Percentiles rank a stretch among this genome's conserved stretches.
These are phyloP conservation scores for Zaprionus davidi DNA, from an alignment of 1,140 invertebrate species.

Conservation along the genomic window DNA sequence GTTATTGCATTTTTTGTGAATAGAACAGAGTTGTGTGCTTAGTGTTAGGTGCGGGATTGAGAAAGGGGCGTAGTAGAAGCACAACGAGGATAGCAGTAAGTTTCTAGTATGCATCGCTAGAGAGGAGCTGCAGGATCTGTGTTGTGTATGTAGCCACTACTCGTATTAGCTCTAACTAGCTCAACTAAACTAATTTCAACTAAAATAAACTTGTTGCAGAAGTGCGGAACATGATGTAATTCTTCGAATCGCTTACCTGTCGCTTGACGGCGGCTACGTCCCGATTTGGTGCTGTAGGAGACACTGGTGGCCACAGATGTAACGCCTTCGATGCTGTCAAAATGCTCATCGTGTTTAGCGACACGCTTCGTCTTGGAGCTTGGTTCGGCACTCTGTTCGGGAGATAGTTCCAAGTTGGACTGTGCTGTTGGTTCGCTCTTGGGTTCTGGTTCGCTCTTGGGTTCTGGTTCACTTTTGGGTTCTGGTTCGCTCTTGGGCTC, in stretches of 20 bases:
- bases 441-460: slow-evolving; percentile 61
- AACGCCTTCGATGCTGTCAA: slow-evolving; percentile 85
- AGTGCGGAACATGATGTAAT: slow-evolving; percentile 12
- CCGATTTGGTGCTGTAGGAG: slow-evolving; percentile 87
- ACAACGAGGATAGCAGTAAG: slow-evolving; percentile 34
- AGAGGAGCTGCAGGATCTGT: slow-evolving; percentile 35
- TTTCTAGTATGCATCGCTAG: slow-evolving; percentile 24
- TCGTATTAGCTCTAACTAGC: slow-evolving; percentile 17
- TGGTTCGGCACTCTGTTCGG: slow-evolving; percentile 80
- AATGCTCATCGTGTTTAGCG: slow-evolving; percentile 84
- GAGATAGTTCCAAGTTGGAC: slow-evolving; percentile 71
- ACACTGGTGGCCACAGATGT: slow-evolving; percentile 89
- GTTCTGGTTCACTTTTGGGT: slow-evolving; percentile 75
- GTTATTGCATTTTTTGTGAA: slow-evolving; percentile 36
- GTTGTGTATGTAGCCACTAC: slow-evolving; percentile 42
- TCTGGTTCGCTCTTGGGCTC: slow-evolving; percentile 83
- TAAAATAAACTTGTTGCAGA: slow-evolving; percentile 10
- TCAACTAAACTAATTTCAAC: slow-evolving; percentile 5
- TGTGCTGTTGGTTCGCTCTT: slow-evolving; percentile 60
- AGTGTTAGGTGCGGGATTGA: slow-evolving; percentile 50
- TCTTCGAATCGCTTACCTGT: slow-evolving; percentile 56
- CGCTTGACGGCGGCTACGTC: slow-evolving; percentile 78
- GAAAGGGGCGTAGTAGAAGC: slow-evolving; percentile 42
- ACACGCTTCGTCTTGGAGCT: slow-evolving; percentile 85
- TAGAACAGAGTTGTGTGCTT: slow-evolving; percentile 56